phyloP scores from a whole-genome alignment of 2,888 invertebrate species.

The Eustalomyia histrio region DNA sequence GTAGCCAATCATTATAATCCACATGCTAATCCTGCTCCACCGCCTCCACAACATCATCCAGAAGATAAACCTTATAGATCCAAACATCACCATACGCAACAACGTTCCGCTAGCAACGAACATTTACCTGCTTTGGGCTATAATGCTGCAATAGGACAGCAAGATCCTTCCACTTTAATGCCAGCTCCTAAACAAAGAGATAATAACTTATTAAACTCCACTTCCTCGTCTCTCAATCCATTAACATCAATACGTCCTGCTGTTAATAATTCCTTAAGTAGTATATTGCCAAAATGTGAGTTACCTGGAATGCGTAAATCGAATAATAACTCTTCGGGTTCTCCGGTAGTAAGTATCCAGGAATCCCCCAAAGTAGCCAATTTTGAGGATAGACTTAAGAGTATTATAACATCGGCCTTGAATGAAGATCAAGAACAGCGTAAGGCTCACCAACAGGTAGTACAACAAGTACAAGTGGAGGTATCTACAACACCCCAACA shows the following conservation, averaged over 20 bases:
- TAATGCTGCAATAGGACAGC: conserved; percentile 20
- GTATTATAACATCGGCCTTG: conserved; percentile 90
- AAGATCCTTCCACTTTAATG: conserved; percentile 73
- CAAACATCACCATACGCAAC: conserved; percentile 51
- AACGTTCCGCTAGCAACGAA: conserved; percentile 58
- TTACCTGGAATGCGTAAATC: conserved; percentile 69
- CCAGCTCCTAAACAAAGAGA: conserved; percentile 75
- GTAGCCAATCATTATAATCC: conserved; percentile 33
- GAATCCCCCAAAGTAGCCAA: conserved; percentile 92
- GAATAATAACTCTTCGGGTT: conserved; percentile 7
- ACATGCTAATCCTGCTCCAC: conserved; percentile 3
- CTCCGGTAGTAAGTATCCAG: conserved; percentile 69
- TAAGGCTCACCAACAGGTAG: conserved; percentile 72
- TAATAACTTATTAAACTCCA: conserved; percentile 24
- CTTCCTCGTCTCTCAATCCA: neutral
- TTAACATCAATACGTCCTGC: conserved; percentile 37
- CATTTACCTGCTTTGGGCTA: conserved; percentile 60
- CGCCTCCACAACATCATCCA: conserved; percentile 50
- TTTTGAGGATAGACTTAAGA: conserved; percentile 93
- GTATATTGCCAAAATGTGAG: conserved; percentile 74
- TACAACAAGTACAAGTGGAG: conserved; percentile 68
- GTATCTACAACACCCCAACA: conserved; percentile 57
- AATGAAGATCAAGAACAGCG: conserved; percentile 88
- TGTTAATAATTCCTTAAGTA: conserved; percentile 36
- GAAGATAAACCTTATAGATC: conserved; percentile 61